Percentiles rank a stretch among this genome's conserved stretches.
phyloP scores from a whole-genome alignment of 2,888 invertebrate genomes.

The Teleiodes luculella region DNA sequence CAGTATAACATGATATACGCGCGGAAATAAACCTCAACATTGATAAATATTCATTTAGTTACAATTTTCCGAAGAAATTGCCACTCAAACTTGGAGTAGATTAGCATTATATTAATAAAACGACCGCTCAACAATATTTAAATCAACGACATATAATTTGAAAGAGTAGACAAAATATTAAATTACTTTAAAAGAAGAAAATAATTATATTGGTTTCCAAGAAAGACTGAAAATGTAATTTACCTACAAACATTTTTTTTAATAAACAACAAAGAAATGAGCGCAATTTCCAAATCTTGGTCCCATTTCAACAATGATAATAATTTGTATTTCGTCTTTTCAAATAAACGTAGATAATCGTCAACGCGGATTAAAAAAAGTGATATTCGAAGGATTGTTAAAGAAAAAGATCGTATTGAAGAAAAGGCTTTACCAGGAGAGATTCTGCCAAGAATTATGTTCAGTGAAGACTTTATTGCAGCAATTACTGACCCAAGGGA shows the following conservation, averaged over 20 bases:
- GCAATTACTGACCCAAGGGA: slow-evolving; percentile 12
- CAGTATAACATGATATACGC: slow-evolving; percentile 6
- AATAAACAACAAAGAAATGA: slow-evolving; percentile 29
- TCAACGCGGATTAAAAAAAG: slow-evolving; percentile 1
- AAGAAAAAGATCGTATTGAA: slow-evolving; percentile 7
- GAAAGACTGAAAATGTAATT: slow-evolving; percentile 7
- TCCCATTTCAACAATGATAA: slow-evolving; percentile 49
- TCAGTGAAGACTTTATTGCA: slow-evolving; percentile 9
- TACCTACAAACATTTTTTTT: neutral
- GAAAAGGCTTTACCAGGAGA: slow-evolving; percentile 1
- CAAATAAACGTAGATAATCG: slow-evolving; percentile 8
- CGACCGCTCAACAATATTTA: neutral
- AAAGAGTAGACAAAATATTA: neutral
- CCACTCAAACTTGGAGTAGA: slow-evolving; percentile 5
- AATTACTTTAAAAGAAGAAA: neutral
- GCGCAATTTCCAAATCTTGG: slow-evolving; percentile 42
- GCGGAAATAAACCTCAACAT: slow-evolving; percentile 18
- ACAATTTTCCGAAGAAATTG: neutral
- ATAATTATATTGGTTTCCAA: no score
- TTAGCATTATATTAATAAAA: slow-evolving; percentile 7
- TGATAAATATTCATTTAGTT: neutral
- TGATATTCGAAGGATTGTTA: slow-evolving; percentile 15
- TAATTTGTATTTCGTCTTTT: slow-evolving; percentile 22
- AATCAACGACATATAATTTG: slow-evolving; percentile 2
- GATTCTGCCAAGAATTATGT: slow-evolving; percentile 8